Percentiles rank a stretch among this genome's conserved stretches.
Conservation (phyloP, 2,113 vertebrate genomes). For the Himantopus leucocephalus region DNA sequence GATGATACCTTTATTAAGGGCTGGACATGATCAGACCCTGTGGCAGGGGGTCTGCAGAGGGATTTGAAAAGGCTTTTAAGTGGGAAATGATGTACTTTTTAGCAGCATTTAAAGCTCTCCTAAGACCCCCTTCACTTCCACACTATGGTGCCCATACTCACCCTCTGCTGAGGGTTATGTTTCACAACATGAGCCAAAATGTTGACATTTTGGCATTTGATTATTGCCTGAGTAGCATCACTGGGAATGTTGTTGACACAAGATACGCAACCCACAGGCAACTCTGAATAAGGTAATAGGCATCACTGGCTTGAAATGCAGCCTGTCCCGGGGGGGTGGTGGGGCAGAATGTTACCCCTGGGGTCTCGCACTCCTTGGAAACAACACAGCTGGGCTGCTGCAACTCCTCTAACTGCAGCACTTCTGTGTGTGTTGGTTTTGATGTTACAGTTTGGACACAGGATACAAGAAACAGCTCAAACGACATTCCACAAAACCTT, state of each 20-base stretch:
- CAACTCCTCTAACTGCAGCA: neutral
- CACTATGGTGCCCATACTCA: neutral
- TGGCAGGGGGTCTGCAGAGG: neutral
- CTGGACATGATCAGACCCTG: neutral
- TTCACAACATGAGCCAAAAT: conserved; percentile 12
- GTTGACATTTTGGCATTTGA: neutral
- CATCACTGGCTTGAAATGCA: neutral
- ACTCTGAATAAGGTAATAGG: neutral
- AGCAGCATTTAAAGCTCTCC: neutral
- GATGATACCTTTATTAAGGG: neutral
- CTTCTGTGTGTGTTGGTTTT: neutral
- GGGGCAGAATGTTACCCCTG: neutral
- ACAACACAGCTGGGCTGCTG: neutral
- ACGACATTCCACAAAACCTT: neutral
- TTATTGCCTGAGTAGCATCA: neutral
- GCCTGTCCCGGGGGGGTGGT: neutral
- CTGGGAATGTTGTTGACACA: conserved; percentile 17
- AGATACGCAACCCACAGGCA: neutral
- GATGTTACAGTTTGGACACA: neutral
- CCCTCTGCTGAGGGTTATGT: neutral
- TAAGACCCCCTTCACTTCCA: neutral
- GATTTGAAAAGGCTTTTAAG: neutral
- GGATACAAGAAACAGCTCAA: neutral
- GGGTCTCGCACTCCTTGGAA: neutral
- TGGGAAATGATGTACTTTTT: neutral